Evolutionary conservation across 2,888 invertebrate species (phyloP).

Genomic region (Caenorhabditis imperialis): DNA sequence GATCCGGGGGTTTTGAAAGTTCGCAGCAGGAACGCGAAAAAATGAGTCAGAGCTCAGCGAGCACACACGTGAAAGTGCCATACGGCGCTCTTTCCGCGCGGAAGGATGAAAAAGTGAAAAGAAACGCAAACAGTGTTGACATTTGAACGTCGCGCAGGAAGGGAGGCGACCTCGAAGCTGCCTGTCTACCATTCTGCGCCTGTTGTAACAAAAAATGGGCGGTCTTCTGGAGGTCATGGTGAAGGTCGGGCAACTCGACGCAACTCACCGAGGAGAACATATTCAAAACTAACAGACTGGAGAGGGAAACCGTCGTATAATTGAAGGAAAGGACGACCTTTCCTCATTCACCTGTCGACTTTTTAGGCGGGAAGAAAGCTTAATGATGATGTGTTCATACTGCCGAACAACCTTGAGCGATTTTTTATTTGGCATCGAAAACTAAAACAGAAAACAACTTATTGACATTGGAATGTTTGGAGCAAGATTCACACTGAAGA

Average conservation of each 20-base stretch:
- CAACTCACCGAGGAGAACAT: no score
- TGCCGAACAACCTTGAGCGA: background rate
- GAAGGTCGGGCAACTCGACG: no score
- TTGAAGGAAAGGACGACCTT: slow-evolving; percentile 14
- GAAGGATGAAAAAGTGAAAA: slow-evolving; percentile 13
- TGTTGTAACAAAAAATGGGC: slow-evolving; percentile 22
- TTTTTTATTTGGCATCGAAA: background rate
- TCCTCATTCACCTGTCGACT: slow-evolving; percentile 11
- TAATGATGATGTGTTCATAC: slow-evolving; percentile 8
- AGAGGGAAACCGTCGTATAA: no score
- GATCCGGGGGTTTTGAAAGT: no score
- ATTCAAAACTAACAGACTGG: no score
- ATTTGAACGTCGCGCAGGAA: slow-evolving; percentile 32
- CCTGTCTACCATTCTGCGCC: slow-evolving; percentile 1
- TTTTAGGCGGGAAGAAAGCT: slow-evolving; percentile 11
- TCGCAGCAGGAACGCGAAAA: slow-evolving; percentile 1
- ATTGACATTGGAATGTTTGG: no score
- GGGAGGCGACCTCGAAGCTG: slow-evolving; percentile 17
- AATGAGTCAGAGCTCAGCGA: slow-evolving; percentile 29
- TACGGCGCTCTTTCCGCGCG: slow-evolving; percentile 39
- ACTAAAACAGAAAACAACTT: slow-evolving; percentile 2
- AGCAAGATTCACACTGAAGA: no score
- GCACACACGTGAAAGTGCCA: slow-evolving; percentile 16
- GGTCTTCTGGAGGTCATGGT: no score
- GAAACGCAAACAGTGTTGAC: slow-evolving; percentile 45